These are phyloP conservation scores for Hirtodrosophila duncani DNA, from an alignment of 2,888 invertebrate genomes.

Conservation along the genomic window DNA sequence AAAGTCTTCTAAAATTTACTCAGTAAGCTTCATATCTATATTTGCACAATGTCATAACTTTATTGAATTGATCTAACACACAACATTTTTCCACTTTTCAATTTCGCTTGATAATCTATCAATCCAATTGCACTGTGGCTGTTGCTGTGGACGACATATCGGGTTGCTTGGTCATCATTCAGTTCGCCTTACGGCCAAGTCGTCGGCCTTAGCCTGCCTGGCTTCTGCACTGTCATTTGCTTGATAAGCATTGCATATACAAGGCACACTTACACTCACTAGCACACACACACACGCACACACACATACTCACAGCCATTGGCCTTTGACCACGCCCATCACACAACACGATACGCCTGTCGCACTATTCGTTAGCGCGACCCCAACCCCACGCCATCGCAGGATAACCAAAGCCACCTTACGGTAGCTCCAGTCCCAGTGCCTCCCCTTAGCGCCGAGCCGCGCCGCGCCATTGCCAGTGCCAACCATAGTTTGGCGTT, in stretches of 20 bases:
- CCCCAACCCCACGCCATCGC: no score
- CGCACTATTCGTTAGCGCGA: no score
- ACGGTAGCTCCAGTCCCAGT: no score
- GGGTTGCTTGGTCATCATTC: constrained; percentile 67
- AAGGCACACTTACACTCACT: constrained; percentile 11
- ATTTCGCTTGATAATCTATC: no score
- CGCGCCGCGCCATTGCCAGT: neutral
- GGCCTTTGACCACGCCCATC: constrained; percentile 42
- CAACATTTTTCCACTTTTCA: no score
- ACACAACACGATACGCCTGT: constrained; percentile 49
- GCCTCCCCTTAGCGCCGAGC: neutral
- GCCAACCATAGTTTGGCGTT: constrained; percentile 41
- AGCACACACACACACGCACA: constrained; percentile 1
- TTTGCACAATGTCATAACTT: no score
- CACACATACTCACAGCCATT: constrained; percentile 16
- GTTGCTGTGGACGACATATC: constrained; percentile 34
- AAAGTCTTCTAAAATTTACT: no score
- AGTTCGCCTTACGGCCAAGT: no score
- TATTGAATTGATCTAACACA: no score
- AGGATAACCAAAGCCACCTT: no score
- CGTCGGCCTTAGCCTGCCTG: constrained; percentile 48
- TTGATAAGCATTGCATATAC: constrained; percentile 53
- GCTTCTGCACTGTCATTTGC: constrained; percentile 65
- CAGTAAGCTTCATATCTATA: no score
- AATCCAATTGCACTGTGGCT: no score